phyloP scores from a whole-genome alignment of 1,140 invertebrate species.

The Hyposmocoma kahamanoa region DNA sequence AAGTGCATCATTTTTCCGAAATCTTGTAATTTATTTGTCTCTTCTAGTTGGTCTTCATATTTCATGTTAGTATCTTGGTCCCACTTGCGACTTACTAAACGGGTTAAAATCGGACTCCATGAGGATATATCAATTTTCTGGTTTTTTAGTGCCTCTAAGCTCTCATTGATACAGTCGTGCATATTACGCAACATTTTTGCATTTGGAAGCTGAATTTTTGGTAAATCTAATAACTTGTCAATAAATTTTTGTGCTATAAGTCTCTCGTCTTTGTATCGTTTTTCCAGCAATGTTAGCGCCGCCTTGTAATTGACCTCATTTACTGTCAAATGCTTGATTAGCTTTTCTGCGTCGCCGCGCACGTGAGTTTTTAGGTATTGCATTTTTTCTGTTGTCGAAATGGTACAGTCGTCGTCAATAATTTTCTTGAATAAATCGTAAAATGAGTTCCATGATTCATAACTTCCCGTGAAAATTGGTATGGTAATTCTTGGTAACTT shows the following conservation, averaged over 20 bases:
- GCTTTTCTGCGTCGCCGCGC: slow-evolving; percentile 5
- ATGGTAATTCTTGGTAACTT: slow-evolving; percentile 8
- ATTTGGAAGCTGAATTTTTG: slow-evolving; percentile 4
- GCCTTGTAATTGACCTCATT: slow-evolving; percentile 5
- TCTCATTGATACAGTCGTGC: slow-evolving; percentile 5
- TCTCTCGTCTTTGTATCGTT: slow-evolving; percentile 5
- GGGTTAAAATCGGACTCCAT: slow-evolving; percentile 1
- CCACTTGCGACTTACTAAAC: slow-evolving; percentile 2
- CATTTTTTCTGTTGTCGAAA: background rate
- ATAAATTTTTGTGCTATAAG: slow-evolving; percentile 4
- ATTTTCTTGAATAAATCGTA: slow-evolving; percentile 7
- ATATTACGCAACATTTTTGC: slow-evolving; percentile 4
- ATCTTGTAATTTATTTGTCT: background rate
- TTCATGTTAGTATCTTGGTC: slow-evolving; percentile 5
- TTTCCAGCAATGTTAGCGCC: slow-evolving; percentile 3
- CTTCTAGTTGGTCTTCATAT: slow-evolving; percentile 6
- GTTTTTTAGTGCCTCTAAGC: slow-evolving; percentile 6
- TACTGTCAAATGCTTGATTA: background rate
- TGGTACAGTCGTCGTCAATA: slow-evolving; percentile 8
- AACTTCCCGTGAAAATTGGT: slow-evolving; percentile 4
- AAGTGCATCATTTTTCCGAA: slow-evolving; percentile 2
- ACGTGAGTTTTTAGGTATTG: background rate
- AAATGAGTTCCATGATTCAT: slow-evolving; percentile 6
- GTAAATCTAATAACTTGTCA: slow-evolving; percentile 5
- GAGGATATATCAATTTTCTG: slow-evolving; percentile 3